Base-by-base conservation (phyloP, 2,113 vertebrate genomes). In the Clupea harengus region DNA sequence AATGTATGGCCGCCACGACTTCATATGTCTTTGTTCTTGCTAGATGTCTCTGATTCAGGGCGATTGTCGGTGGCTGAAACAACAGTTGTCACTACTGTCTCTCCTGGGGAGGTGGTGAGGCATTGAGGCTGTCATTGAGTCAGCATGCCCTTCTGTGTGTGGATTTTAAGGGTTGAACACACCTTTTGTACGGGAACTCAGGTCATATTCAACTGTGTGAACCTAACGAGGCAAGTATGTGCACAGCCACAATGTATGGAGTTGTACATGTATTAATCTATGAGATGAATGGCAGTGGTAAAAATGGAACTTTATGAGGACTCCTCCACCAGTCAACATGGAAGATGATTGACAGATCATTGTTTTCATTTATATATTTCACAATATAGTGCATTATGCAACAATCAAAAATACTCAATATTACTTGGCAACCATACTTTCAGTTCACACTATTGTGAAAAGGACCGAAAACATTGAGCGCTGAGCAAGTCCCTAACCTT, bases 401-500 rank as follows among this genome's bases (percentile, higher is more conserved):
- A 39, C 67, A 75, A 32, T 39, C 32, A 78, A 44, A 39, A 17
- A 78, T 15, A 39, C 4, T 78, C 28, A 78, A 11, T 32, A 78
- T 39, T 32, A 39, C 28, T 78, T 78, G 72, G 72, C 28, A 78
- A 15, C 72, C 72, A 13, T 78, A 17, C 28, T 11, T 1, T 78
- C 72, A 78, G 72, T 39, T 17, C 72, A 17, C 72, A 78, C 28
- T 78, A 13, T 39, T 78, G 32, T 32, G 72, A 4, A 44, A 39
- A 32, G 72, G 28, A 28, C 15, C 4, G 32, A 28, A 78, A 44
- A 17, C 72, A 78, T 39, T 78, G 72, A 78, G 32, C 15, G 72
- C 72, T 60, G 89, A 89, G 88, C 89, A 89, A 90, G 88, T 89
- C 86, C 72, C 89, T 86, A 88, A 90, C 88, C 89, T 88, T 90